Conservation (phyloP, 2,888 invertebrate genomes). For the Ceriagrion tenellum region DNA sequence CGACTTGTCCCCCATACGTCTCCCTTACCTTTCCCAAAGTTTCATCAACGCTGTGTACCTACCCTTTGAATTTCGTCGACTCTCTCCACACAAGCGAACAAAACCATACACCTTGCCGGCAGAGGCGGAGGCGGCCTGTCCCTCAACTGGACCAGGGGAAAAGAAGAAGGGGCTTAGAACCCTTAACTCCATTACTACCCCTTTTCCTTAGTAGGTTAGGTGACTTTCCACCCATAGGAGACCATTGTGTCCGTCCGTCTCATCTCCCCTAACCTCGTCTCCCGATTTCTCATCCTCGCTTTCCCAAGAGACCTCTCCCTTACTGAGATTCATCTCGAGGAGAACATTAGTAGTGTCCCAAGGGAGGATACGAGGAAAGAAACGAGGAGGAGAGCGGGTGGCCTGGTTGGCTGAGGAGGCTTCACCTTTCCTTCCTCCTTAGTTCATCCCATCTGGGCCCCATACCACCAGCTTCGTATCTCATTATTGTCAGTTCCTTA, state of each 20-base stretch:
- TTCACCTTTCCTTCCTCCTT: background rate
- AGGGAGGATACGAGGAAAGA: background rate
- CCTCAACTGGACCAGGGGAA: background rate
- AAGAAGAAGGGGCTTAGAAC: background rate
- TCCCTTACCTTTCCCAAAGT: no score
- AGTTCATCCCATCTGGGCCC: background rate
- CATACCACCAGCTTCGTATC: background rate
- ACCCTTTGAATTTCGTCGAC: no score
- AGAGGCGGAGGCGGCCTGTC: background rate
- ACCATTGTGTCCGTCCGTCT: constrained; percentile 50
- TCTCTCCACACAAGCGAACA: no score
- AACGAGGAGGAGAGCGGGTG: background rate
- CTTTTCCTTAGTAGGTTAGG: background rate
- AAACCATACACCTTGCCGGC: background rate
- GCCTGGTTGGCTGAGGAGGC: background rate
- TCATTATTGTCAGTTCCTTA: no score
- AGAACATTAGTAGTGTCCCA: constrained; percentile 42
- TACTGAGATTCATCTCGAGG: constrained; percentile 48
- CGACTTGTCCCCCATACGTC: background rate
- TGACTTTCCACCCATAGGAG: background rate
- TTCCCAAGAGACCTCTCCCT: constrained; percentile 6
- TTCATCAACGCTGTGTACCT: no score
- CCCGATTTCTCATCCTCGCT: background rate
- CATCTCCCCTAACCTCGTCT: background rate
- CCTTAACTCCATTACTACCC: background rate